Evolutionary conservation across 2,888 invertebrate genomes (phyloP), one percentile per base, ranked within the genome.

Genomic region (Coelogynopora nodosa): DNA sequence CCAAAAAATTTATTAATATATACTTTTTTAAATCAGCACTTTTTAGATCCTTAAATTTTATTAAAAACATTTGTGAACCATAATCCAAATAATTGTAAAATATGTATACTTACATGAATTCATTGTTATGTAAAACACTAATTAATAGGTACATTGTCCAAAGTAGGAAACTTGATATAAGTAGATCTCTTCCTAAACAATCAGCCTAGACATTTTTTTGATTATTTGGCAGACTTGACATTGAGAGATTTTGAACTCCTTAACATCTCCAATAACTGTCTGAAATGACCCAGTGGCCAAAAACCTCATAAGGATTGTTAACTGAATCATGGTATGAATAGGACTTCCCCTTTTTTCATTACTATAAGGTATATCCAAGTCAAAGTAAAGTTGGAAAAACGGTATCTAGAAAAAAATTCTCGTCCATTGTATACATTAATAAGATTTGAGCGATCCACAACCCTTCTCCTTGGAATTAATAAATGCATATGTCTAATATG

Each of bases 141-240:
- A 5, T n/a, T 74, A 26, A 74, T 74, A 74, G 74, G 23, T 74
- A 74, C 74, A 74, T 74, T 74, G 74, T 74, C 74, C 74, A 5
- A 74, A 74, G 74, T 74, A 26, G 74, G 74, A 74, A 74, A 74
- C 23, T 74, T 74, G 5, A 74, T 74, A 74, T 13, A 74, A 23
- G 74, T 74, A 74, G 74, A 74, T 74, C 74, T 74, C 27, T 74
- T 74, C 2, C 27, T 74, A 26, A n/a, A 26, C 74, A 74, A 74
- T 74, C 23, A 74, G 74, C 74, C 74, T 74, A 23, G 74, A 74
- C 74, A 74, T 74, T 74, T 74, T n/a, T 74, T 74, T 74, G 74
- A 13, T 74, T 13, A 13, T 74, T 74, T 74, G 74, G 74, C 74
- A 74, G 27, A 49, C 49, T 49, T 49, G 49, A 49, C 18, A 10